A percentile compares a stretch with the other conserved stretches of the same genome.
Evolutionary conservation across 2,797 vertebrate species (phyloP).

Genomic region (Coranthus polyacanthus): DNA sequence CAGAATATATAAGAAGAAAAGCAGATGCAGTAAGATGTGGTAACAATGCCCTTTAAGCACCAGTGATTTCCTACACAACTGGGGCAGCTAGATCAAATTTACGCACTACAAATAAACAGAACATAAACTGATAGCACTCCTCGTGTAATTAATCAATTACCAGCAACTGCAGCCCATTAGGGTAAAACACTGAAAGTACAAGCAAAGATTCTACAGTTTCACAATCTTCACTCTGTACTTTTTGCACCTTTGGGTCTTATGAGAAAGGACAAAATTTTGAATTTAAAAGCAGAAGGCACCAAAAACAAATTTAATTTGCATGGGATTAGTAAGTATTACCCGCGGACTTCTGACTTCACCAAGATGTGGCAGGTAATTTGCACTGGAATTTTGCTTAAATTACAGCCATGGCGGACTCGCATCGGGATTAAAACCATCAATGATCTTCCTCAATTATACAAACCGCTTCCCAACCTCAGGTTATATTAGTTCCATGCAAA

Average conservation of each 20-base stretch:
- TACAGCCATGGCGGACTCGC: constrained; percentile 25
- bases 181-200: constrained; percentile 5
- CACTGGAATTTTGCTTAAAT: constrained; percentile 25
- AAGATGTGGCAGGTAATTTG: constrained; percentile 23
- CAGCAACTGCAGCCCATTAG: constrained; percentile 6
- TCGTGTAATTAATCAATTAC: constrained; percentile 32
- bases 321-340: constrained; percentile 35
- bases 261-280: not conserved
- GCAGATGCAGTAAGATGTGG: constrained; percentile 23
- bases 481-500: constrained; percentile 57
- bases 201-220: constrained; percentile 1
- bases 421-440: constrained; percentile 54
- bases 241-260: not conserved
- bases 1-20: not conserved
- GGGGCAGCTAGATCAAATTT: constrained; percentile 1
- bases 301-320: constrained; percentile 31
- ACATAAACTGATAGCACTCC: constrained; percentile 15
- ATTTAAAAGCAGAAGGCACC: constrained; percentile 7
- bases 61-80: constrained; percentile 22
- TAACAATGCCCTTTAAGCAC: constrained; percentile 37
- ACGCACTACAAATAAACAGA: constrained; percentile 2
- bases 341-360: constrained; percentile 19
- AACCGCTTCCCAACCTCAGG: constrained; percentile 48
- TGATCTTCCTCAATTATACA: constrained; percentile 58
- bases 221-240: not conserved